phyloP scores from a whole-genome alignment of 1,140 invertebrate genomes.

The Zaprionus ornatus region DNA sequence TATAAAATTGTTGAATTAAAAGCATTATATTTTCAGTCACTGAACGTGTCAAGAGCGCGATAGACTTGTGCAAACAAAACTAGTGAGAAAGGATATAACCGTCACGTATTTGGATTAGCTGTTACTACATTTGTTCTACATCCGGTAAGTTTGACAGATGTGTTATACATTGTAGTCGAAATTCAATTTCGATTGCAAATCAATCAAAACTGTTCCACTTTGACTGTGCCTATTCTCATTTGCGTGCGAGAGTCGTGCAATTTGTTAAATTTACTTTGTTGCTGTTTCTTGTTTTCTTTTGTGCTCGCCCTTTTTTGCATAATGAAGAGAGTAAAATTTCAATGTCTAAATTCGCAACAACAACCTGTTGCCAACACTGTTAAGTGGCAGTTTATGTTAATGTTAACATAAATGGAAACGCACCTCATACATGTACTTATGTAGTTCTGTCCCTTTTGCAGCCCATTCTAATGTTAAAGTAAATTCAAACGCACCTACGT shows the following conservation, averaged over 20 bases:
- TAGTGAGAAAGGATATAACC: conserved; percentile 13
- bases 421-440: background rate
- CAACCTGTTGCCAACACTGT: conserved; percentile 28
- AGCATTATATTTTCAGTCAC: conserved; percentile 72
- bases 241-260: background rate
- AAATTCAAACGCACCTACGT: no score
- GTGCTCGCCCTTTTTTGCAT: conserved; percentile 17
- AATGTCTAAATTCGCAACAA: conserved; percentile 30
- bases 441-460: conserved; percentile 24
- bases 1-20: conserved; percentile 68
- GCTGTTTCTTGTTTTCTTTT: conserved; percentile 13
- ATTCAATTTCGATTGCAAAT: background rate
- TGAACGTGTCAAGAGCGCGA: conserved; percentile 37
- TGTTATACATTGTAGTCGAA: background rate
- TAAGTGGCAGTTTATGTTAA: conserved; percentile 1
- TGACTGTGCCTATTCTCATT: background rate
- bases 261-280: background rate
- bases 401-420: background rate
- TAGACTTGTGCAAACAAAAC: conserved; percentile 34
- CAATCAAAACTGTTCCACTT: no score
- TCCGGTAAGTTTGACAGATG: conserved; percentile 45
- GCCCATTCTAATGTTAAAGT: no score
- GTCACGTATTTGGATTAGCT: conserved; percentile 39
- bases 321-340: conserved; percentile 32
- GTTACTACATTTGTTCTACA: background rate